A percentile compares a stretch with the other conserved stretches of the same genome.
These are phyloP conservation scores for Microcebus lehilahytsara DNA, from an alignment of 2,113 vertebrate species.

Conservation along the genomic window DNA sequence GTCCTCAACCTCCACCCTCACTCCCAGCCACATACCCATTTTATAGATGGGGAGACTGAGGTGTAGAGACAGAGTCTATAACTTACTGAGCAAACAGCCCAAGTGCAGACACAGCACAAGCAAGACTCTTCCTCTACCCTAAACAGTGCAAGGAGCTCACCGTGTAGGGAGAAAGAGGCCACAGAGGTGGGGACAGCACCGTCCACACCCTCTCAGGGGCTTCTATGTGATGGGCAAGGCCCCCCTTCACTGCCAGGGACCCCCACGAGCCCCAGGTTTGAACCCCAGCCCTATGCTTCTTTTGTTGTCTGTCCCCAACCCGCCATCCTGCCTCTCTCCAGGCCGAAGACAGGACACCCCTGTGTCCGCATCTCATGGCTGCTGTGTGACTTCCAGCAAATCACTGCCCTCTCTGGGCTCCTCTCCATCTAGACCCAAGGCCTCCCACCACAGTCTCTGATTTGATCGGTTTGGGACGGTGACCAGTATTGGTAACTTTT, in stretches of 20 bases:
- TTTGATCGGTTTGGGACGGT: neutral
- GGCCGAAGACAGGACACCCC: neutral
- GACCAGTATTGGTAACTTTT: neutral
- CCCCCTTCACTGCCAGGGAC: neutral
- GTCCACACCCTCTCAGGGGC: neutral
- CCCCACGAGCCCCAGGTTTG: neutral
- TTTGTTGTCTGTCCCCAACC: neutral
- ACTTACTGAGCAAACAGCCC: neutral
- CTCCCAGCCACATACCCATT: neutral
- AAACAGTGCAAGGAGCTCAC: neutral
- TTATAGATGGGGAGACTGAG: neutral
- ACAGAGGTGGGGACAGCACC: no score
- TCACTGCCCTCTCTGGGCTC: neutral
- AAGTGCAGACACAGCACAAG: neutral
- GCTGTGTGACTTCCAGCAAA: neutral
- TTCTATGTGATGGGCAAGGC: neutral
- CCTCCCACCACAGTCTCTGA: neutral
- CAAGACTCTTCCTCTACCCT: neutral
- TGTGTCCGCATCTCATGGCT: rapidly evolving
- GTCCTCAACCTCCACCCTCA: neutral
- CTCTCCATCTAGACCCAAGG: neutral
- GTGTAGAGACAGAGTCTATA: neutral
- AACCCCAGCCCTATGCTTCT: neutral
- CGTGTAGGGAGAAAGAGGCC: neutral
- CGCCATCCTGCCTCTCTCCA: neutral